phyloP scores from a whole-genome alignment of 2,888 invertebrate species.

The Eulithis testata region DNA sequence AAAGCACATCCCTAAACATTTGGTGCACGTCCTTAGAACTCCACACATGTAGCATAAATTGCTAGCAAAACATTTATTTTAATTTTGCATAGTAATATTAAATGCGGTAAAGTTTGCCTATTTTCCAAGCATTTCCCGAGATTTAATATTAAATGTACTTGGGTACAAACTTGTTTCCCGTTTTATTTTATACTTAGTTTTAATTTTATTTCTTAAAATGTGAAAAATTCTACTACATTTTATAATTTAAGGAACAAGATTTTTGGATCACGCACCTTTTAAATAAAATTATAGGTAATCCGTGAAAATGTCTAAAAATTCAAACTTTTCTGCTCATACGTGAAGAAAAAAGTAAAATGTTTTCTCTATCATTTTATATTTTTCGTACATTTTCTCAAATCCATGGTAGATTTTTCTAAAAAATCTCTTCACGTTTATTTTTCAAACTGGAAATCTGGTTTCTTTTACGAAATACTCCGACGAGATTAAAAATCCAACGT shows the following conservation, averaged over 20 bases:
- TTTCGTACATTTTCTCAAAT: too few species aligned
- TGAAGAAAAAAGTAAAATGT: too few species aligned
- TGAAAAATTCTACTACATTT: too few species aligned
- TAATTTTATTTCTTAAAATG: too few species aligned
- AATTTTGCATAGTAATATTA: slow-evolving; percentile 50
- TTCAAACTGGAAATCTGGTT: slow-evolving; percentile 1
- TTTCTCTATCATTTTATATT: too few species aligned
- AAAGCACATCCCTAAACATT: slow-evolving; percentile 35
- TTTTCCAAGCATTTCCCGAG: slow-evolving; percentile 33
- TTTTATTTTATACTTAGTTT: neutral
- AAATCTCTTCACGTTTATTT: neutral
- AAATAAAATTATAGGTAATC: too few species aligned
- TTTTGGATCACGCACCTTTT: too few species aligned
- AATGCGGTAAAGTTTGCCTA: slow-evolving; percentile 44
- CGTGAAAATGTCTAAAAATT: too few species aligned
- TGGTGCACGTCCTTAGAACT: slow-evolving; percentile 45
- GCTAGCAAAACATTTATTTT: slow-evolving; percentile 51
- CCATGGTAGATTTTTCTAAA: neutral
- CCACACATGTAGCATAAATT: slow-evolving; percentile 52
- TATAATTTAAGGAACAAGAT: too few species aligned
- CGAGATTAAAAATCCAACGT: slow-evolving; percentile 36
- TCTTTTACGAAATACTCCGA: slow-evolving; percentile 6
- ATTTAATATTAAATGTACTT: slow-evolving; percentile 27
- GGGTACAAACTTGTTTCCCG: slow-evolving; percentile 12
- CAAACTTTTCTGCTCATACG: too few species aligned